phyloP scores from a whole-genome alignment of 2,888 invertebrate genomes.

The Stratiomys singularior region DNA sequence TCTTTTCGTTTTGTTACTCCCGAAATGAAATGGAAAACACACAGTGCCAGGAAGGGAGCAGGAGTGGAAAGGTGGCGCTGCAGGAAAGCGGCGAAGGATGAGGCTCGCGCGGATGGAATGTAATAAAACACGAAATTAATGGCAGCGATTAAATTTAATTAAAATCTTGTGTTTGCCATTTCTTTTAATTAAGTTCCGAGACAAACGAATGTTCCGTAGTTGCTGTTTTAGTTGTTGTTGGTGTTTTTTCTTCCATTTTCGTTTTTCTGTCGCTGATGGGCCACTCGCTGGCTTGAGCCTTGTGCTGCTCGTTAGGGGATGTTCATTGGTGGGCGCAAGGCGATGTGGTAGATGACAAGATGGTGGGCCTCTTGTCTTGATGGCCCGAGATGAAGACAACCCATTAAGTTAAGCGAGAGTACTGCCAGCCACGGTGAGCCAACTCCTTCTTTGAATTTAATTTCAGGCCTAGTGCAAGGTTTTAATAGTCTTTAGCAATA shows the following conservation, averaged over 20 bases:
- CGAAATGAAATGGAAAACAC: background rate
- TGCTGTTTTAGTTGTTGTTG: conserved; percentile 6
- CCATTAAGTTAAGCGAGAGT: no score
- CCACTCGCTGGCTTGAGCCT: background rate
- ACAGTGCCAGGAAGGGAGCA: background rate
- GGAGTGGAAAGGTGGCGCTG: background rate
- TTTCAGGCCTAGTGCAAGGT: no score
- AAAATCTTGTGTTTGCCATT: conserved; percentile 54
- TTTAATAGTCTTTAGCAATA: background rate
- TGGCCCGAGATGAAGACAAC: background rate
- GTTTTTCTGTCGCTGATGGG: background rate
- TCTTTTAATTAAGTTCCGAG: conserved; percentile 53
- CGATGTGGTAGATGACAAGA: background rate
- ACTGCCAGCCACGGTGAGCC: no score
- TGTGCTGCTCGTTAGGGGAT: background rate
- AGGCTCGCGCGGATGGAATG: conserved; percentile 48
- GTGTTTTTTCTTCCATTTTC: background rate
- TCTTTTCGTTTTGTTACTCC: conserved; percentile 1
- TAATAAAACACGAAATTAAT: conserved; percentile 54
- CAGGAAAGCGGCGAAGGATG: background rate
- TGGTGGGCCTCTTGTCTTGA: background rate
- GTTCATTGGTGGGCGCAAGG: background rate
- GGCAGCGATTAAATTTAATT: conserved; percentile 54
- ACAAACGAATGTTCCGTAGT: conserved; percentile 49
- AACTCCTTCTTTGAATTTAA: no score